Base-by-base conservation (phyloP, 2,797 vertebrate genomes). In the Notolabrus celidotus region DNA sequence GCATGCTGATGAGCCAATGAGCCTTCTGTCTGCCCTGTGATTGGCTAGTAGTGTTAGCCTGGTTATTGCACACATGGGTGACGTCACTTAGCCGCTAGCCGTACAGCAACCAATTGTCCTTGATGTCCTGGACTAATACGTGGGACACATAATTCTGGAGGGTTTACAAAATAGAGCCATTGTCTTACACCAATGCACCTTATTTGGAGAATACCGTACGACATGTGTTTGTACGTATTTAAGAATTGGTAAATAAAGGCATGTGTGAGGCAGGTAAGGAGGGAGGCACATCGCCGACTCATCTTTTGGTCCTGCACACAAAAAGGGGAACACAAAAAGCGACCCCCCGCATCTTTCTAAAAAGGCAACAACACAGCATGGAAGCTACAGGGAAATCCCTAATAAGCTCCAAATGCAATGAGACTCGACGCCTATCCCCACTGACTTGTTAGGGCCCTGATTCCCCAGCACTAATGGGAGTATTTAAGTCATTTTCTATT, bases 401-500 rank as follows among this genome's bases (percentile, higher is more conserved):
- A 93, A 93, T 88, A 92, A 93, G 89, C 90, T 86, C 45, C 10
- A 90, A 91, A 92, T 89, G 89, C 89, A 90, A 90, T 85, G 88
- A 91, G 90, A 90, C 80, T 80, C 68, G 12, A 84, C 45, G 77
- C 75, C 74, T 67, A 74, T 92, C 92, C 91, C 89, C 57, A 66
- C 88, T 88, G 90, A 92, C 92, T 93, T 92, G 90, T 93, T 93
- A 93, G 88, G 84, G 77, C 83, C 77, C 83, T 77, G 85, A 92
- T 92, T 90, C 88, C 72, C 69, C 34, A 57, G 65, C 86, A 88
- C 89, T 91, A 92, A 92, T 89, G 84, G 90, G 89, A 89, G 81
- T 91, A 88, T 93, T 93, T 91, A 91, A 90, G 89, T 83, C 86
- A 92, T 92, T 88, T 90, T 91, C 87, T 86, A 89, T 92, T 92